A percentile compares a stretch with the other conserved stretches of the same genome.
These are phyloP conservation scores for Paracanthobrama guichenoti DNA, from an alignment of 2,113 vertebrate species.

Conservation along the genomic window DNA sequence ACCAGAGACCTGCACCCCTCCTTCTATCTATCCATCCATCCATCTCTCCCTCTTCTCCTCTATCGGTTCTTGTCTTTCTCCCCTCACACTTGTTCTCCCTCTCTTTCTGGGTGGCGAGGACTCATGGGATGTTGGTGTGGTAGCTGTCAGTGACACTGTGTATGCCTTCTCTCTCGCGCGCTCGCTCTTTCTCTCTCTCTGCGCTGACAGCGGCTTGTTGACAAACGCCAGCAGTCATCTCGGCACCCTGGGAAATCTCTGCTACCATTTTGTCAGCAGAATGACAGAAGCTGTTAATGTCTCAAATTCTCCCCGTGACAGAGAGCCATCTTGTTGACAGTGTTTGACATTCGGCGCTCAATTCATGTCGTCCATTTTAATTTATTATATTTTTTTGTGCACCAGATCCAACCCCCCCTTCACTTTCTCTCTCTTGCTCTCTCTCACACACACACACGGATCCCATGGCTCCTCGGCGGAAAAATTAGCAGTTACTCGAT, in stretches of 20 bases:
- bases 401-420: conserved; percentile 53
- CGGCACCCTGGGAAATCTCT: conserved; percentile 99
- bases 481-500: conserved; percentile 88
- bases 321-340: conserved; percentile 97
- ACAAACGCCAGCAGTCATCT: conserved; percentile 99
- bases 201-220: conserved; percentile 98
- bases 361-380: conserved; percentile 70
- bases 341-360: conserved; percentile 94
- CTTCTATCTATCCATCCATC: conserved; percentile 21
- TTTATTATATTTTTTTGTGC: conserved; percentile 67
- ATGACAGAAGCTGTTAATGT: conserved; percentile 99
- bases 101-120: conserved; percentile 78
- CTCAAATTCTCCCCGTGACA: conserved; percentile 98
- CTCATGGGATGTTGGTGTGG: conserved; percentile 94
- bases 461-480: conserved; percentile 50
- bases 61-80: conserved; percentile 77
- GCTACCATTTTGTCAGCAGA: conserved; percentile 99
- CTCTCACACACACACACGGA: conserved; percentile 35
- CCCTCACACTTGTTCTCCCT: conserved; percentile 35
- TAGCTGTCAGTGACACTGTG: conserved; percentile 95
- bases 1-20: conserved; percentile 78
- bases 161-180: conserved; percentile 83
- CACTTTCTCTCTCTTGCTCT: neutral
- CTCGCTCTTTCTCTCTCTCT: conserved; percentile 89
- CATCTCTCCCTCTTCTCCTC: conserved; percentile 81